phyloP scores from a whole-genome alignment of 2,113 vertebrate species.

The Oryzias melastigma region DNA sequence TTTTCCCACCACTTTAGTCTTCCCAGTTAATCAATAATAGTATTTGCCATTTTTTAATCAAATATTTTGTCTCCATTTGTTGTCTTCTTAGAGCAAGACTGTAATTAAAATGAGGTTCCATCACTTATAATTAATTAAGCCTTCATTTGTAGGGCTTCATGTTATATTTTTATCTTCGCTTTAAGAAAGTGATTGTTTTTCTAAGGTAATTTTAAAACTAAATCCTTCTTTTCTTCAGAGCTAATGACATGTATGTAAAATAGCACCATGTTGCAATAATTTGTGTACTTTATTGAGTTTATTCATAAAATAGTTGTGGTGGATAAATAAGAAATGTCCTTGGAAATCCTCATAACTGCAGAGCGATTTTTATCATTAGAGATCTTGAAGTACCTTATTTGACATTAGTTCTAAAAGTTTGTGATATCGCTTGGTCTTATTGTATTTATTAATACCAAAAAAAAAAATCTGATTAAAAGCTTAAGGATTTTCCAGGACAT shows the following conservation, averaged over 20 bases:
- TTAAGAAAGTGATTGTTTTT: conserved; percentile 13
- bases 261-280: conserved; percentile 2
- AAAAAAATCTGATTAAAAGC: conserved; percentile 15
- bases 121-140: background rate
- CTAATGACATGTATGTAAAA: conserved; percentile 1
- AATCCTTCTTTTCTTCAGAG: background rate
- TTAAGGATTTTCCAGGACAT: conserved; percentile 30
- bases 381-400: background rate
- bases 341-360: conserved; percentile 20
- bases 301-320: conserved; percentile 17
- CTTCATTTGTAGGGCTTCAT: conserved; percentile 23
- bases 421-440: conserved; percentile 10
- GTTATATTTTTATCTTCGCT: conserved; percentile 19
- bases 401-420: conserved; percentile 1
- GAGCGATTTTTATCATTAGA: conserved; percentile 15
- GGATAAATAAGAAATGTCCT: conserved; percentile 22
- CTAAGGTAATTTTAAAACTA: conserved; percentile 12
- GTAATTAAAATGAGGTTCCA: background rate
- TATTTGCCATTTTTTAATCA: too few relatives aligned
- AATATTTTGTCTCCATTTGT: too few relatives aligned
- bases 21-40: too few relatives aligned
- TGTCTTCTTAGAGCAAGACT: too few relatives aligned
- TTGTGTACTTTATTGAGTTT: conserved; percentile 9
- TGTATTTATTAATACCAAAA: conserved; percentile 17
- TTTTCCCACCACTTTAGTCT: too few relatives aligned